Conservation (phyloP, 92 coral and sea anemone genomes). For the Porites cylindrica region DNA sequence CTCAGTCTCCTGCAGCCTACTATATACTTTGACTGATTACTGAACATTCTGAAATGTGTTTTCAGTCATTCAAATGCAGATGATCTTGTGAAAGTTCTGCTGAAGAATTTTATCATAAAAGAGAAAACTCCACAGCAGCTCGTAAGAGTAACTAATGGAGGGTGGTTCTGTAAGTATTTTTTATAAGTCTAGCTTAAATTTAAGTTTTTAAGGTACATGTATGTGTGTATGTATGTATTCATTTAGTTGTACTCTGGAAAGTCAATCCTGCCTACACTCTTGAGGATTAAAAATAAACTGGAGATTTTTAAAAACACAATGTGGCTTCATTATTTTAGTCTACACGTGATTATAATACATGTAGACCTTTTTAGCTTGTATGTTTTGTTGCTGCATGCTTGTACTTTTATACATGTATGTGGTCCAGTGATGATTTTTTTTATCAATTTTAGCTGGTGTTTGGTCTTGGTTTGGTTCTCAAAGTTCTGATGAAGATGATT, state of each 20-base stretch:
- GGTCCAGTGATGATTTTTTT: background rate
- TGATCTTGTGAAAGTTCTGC: conserved; percentile 72
- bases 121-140: conserved; percentile 81
- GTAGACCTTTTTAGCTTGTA: too few relatives aligned
- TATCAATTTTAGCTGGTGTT: conserved; percentile 77
- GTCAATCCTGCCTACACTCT: too few relatives aligned
- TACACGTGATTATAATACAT: too few relatives aligned
- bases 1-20: too few relatives aligned
- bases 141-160: conserved; percentile 51
- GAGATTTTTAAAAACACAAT: too few relatives aligned
- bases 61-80: conserved; percentile 65
- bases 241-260: too few relatives aligned
- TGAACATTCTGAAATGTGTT: background rate
- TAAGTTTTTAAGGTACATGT: too few relatives aligned
- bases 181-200: too few relatives aligned
- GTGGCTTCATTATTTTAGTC: too few relatives aligned
- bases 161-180: conserved; percentile 87
- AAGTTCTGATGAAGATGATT: conserved; percentile 48
- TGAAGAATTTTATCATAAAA: conserved; percentile 82
- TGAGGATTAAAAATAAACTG: too few relatives aligned
- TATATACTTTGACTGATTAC: background rate
- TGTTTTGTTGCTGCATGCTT: too few relatives aligned
- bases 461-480: conserved; percentile 97
- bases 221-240: too few relatives aligned
- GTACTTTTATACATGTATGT: background rate